Evolutionary conservation across 2,797 vertebrate genomes (phyloP).

Genomic region (Sebastes wilsoni): DNA sequence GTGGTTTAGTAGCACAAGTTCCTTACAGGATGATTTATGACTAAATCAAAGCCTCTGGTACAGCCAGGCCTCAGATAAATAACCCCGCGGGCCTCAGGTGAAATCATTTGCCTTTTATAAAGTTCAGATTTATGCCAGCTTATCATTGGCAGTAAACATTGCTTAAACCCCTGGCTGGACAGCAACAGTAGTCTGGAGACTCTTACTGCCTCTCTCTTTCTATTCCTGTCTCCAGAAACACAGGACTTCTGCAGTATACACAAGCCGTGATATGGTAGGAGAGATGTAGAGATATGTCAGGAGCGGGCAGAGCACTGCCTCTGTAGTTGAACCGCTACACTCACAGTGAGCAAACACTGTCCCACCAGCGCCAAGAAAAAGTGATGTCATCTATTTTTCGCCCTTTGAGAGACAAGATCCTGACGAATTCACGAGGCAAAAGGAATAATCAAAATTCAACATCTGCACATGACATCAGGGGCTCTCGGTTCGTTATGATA

Average conservation of each 20-base stretch:
- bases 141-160: conserved; percentile 67
- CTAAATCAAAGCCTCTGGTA: conserved; percentile 48
- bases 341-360: conserved; percentile 58
- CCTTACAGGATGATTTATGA: conserved; percentile 60
- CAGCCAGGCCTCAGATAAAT: conserved; percentile 56
- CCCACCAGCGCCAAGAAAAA: conserved; percentile 76
- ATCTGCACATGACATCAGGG: conserved; percentile 80
- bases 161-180: conserved; percentile 50
- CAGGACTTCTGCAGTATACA: conserved; percentile 59
- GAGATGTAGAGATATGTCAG: conserved; percentile 73
- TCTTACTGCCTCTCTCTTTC: conserved; percentile 40
- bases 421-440: conserved; percentile 68
- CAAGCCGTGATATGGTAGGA: conserved; percentile 55
- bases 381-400: conserved; percentile 81
- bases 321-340: conserved; percentile 64
- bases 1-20: conserved; percentile 41
- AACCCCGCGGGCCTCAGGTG: conserved; percentile 60
- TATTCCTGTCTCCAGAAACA: conserved; percentile 62
- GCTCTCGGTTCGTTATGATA: conserved; percentile 74
- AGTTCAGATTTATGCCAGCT: conserved; percentile 63
- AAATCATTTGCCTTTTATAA: conserved; percentile 71
- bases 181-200: conserved; percentile 64
- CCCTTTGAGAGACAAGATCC: conserved; percentile 80
- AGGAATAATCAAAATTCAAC: conserved; percentile 79
- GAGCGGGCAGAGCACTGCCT: conserved; percentile 58